phyloP scores from a whole-genome alignment of 2,113 vertebrate genomes.

The Mesitornis unicolor region DNA sequence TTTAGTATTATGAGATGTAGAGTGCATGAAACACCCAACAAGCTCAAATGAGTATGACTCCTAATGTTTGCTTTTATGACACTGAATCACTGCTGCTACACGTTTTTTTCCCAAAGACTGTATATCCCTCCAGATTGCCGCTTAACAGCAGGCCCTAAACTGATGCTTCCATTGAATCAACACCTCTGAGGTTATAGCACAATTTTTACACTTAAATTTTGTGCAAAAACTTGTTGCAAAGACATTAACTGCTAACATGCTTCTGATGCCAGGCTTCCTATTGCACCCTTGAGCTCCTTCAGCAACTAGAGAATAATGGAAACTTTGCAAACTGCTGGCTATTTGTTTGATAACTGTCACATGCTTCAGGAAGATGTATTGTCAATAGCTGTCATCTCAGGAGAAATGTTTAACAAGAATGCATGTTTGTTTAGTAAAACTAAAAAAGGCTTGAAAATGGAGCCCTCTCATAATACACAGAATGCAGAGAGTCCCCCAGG shows the following conservation, averaged over 20 bases:
- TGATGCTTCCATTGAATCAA: neutral
- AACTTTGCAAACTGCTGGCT: neutral
- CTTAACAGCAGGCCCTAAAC: neutral
- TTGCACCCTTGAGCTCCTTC: neutral
- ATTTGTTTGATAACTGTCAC: neutral
- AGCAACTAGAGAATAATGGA: neutral
- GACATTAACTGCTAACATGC: neutral
- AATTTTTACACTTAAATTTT: neutral
- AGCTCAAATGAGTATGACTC: neutral
- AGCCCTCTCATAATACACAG: neutral
- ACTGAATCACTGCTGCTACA: neutral
- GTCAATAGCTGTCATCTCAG: neutral
- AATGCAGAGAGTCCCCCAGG: neutral
- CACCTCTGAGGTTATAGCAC: neutral
- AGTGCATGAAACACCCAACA: neutral
- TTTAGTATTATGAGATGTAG: neutral
- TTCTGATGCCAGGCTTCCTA: neutral
- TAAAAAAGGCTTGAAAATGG: neutral
- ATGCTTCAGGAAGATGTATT: neutral
- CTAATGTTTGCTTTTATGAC: neutral
- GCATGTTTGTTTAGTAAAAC: neutral
- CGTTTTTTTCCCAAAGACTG: rapidly evolving
- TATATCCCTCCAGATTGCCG: rapidly evolving
- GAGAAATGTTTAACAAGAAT: slow-evolving; percentile 2
- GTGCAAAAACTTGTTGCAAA: neutral